Conservation (phyloP, 2,888 invertebrate genomes). For the Epistrophe eligans region DNA sequence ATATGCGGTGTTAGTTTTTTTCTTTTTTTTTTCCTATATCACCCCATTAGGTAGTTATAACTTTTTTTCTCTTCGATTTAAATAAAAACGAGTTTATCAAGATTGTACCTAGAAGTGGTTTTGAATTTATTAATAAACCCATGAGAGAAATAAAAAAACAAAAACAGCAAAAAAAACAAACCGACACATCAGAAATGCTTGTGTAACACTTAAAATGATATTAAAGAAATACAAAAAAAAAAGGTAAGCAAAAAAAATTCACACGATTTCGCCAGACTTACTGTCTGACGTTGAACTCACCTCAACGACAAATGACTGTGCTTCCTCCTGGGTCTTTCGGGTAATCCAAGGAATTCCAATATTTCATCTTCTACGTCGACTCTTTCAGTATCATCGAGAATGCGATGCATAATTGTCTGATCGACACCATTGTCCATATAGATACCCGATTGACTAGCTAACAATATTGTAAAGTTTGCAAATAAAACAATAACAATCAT, state of each 20-base stretch:
- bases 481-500: constrained; percentile 71
- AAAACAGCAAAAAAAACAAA: constrained; percentile 47
- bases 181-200: constrained; percentile 48
- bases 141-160: constrained; percentile 43
- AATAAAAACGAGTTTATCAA: constrained; percentile 75
- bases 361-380: constrained; percentile 95
- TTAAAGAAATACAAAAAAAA: background rate
- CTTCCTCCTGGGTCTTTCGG: constrained; percentile 89
- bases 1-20: constrained; percentile 36
- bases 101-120: constrained; percentile 74
- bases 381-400: constrained; percentile 90
- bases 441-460: constrained; percentile 87
- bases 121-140: constrained; percentile 74
- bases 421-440: constrained; percentile 95
- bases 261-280: constrained; percentile 61
- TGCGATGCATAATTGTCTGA: constrained; percentile 92
- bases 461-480: constrained; percentile 60
- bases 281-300: constrained; percentile 77
- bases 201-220: constrained; percentile 46
- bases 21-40: constrained; percentile 52
- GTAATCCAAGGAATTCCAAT: constrained; percentile 93
- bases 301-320: constrained; percentile 84
- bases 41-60: constrained; percentile 35
- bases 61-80: constrained; percentile 46
- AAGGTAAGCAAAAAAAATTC: constrained; percentile 11